Percentiles rank a stretch among this genome's conserved stretches.
These are phyloP conservation scores for Taphrorychus bicolor DNA, from an alignment of 2,888 invertebrate species.

Conservation along the genomic window DNA sequence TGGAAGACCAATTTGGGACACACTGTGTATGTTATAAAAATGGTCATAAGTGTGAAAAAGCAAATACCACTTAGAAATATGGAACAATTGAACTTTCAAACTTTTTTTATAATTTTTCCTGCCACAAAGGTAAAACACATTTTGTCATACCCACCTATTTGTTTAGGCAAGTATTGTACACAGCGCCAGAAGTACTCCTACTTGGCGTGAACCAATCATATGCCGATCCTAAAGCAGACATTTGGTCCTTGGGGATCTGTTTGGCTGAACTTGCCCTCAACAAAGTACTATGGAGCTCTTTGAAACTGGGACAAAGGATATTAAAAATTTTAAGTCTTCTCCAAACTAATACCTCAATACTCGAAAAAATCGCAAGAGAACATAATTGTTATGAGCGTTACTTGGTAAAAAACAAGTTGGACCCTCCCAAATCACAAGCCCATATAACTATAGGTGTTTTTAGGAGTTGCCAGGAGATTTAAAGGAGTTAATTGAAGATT, in stretches of 20 bases:
- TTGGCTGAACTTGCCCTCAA: constrained; percentile 80
- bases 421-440: too few relatives aligned
- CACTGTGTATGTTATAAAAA: too few relatives aligned
- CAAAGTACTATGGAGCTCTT: constrained; percentile 72
- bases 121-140: neutral
- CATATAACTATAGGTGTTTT: too few relatives aligned
- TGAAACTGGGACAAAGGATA: constrained; percentile 77
- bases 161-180: constrained; percentile 76
- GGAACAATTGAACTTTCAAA: too few relatives aligned
- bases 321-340: constrained; percentile 77
- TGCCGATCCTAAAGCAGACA: constrained; percentile 79
- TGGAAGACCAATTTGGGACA: too few relatives aligned
- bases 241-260: constrained; percentile 95
- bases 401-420: too few relatives aligned
- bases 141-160: neutral
- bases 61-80: too few relatives aligned
- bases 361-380: constrained; percentile 80
- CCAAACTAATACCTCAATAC: constrained; percentile 65
- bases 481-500: constrained; percentile 71
- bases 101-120: neutral
- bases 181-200: constrained; percentile 82
- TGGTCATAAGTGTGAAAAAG: too few relatives aligned
- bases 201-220: constrained; percentile 62
- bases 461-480: constrained; percentile 68
- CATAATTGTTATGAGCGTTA: constrained; percentile 73